Evolutionary conservation across 2,888 invertebrate genomes (phyloP), one percentile per base, ranked within the genome.

Genomic region (Achlya flavicornis): DNA sequence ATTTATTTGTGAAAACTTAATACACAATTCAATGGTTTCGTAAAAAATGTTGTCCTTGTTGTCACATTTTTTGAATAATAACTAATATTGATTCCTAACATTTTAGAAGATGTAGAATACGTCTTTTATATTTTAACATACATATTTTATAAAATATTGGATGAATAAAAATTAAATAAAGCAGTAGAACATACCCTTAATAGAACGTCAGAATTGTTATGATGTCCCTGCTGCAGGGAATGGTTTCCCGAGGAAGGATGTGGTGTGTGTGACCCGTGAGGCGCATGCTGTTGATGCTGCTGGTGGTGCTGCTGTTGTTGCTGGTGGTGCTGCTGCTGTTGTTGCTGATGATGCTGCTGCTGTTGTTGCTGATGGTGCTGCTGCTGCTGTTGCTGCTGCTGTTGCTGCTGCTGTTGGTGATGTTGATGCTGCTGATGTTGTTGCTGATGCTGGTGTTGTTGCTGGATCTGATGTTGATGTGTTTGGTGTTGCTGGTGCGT

Each of bases 131-230:
- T n/a, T n/a, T n/a, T 33, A 33, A 5, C 33, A 33, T 33, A 33
- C 41, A 41, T 3, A 6, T 41, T 5, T 1, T 41, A 1, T 5
- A 11, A 12, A 41, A 12, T 46, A 5, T 8, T 4, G n/a, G n/a
- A n/a, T 46, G n/a, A 57, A 67, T 64, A 48, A 61, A 53, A 88
- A 86, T 68, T 63, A 63, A 66, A 65, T 58, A n/a, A n/a, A 65
- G 38, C 38, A 38, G 58, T 53, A 10, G 66, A 53, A 80, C 85
- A 81, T 62, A 93, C 93, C 87, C 87, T 87, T 63, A 92, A 89
- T 74, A 96, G 91, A 94, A 96, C 96, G 83, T 94, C 94, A 11
- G 86, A 95, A 92, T 84, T 94, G 90, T 80, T 77, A 58, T 84
- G 80, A 75, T 80, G 83, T 48, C 66, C 57, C 64, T 81, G 81